Evolutionary conservation across 2,888 invertebrate genomes (phyloP).

Genomic region (Meiosimyza platycephala): DNA sequence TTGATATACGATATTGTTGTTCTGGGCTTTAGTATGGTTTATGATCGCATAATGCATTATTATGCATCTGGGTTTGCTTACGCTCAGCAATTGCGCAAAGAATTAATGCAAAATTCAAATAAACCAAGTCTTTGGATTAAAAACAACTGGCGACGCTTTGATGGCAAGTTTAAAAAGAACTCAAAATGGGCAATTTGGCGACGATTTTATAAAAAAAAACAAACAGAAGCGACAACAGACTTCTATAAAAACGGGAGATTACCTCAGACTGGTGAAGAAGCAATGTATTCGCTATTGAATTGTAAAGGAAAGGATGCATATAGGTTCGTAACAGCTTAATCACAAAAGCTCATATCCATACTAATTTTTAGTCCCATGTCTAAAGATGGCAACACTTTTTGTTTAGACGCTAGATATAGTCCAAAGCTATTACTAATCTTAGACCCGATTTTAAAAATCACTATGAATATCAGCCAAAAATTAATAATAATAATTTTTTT

Average conservation of each 20-base stretch:
- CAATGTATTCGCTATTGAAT: constrained; percentile 90
- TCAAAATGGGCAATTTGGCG: constrained; percentile 66
- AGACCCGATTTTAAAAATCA: too few relatives aligned
- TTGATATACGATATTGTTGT: constrained; percentile 83
- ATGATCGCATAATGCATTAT: constrained; percentile 58
- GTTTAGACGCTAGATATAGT: too few relatives aligned
- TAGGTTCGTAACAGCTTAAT: constrained; percentile 70
- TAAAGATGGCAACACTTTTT: too few relatives aligned
- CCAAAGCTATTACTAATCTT: too few relatives aligned
- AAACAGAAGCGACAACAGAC: constrained; percentile 61
- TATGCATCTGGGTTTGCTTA: constrained; percentile 55
- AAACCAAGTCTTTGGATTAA: constrained; percentile 64
- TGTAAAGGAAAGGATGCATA: constrained; percentile 97
- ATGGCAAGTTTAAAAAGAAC: constrained; percentile 62
- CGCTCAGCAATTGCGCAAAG: constrained; percentile 59
- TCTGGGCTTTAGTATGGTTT: constrained; percentile 72
- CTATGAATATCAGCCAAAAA: too few relatives aligned
- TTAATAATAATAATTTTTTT: neutral
- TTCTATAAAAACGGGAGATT: constrained; percentile 68
- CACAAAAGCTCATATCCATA: too few relatives aligned
- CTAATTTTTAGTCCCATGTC: too few relatives aligned
- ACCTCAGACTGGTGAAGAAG: constrained; percentile 92
- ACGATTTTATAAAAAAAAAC: constrained; percentile 65
- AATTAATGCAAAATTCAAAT: constrained; percentile 64
- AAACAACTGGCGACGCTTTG: constrained; percentile 61